Evolutionary conservation across 2,888 invertebrate genomes (phyloP), one percentile per base, ranked within the genome.

Genomic region (Melanostoma mellinum): DNA sequence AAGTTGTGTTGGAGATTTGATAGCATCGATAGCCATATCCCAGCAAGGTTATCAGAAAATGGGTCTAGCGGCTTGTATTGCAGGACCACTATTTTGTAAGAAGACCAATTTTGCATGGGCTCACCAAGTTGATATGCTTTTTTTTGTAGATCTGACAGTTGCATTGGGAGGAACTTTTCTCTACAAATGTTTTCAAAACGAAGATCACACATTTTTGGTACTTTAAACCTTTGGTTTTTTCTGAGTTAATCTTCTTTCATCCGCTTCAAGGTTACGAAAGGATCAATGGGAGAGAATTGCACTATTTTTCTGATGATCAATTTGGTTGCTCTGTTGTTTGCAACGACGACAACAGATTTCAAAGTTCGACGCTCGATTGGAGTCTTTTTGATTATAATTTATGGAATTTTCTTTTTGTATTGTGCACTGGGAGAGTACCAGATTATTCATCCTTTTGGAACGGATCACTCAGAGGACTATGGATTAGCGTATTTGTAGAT

Each of bases 41-140:
- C 90, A 91, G 65, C 93, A 93, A 86, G 95, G 95, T 2, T 94
- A 92, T 88, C 93, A 94, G 0, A 91, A 93, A 75, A 94, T 94
- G 94, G 94, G 93, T 0, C 93, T 93, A 87, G 93, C 94, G 0
- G 94, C 94, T 0, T 94, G 94, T 77, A 94, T 94, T 88, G 95
- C 94, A 20, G 94, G 94, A 4, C 95, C 95, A 1, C 90, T 95
- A 73, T 94, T 95, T 87, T 94, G 93, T 94, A 91, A 86, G 78
- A 77, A 44, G 32, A 8, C 3, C 2, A 3, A 33, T 35, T 55
- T 8, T 38, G 9, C 3, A 9, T 8, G 1, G 30, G 10, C 1
- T 10, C 42, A 4, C n/a, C 3, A 20, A 20, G 9, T 6, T 3
- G 32, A 32, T 20, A n/a, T 20, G 2, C 2, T 0, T 9, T 63